Evolutionary conservation across 2,888 invertebrate species (phyloP).

Genomic region (Bellardia pandia): DNA sequence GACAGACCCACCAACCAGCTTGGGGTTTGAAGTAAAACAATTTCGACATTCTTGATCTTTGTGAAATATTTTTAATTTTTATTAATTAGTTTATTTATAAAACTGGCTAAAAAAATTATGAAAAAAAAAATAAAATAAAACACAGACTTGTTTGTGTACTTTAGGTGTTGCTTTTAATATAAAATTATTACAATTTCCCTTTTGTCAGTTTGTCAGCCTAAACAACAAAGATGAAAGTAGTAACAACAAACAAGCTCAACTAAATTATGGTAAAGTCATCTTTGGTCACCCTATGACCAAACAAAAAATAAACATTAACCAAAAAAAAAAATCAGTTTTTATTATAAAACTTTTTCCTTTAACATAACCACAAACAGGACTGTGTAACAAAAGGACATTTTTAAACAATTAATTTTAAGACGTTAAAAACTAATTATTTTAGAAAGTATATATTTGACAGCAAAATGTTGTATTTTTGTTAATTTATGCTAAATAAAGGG

Average conservation of each 20-base stretch:
- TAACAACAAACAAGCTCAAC: neutral
- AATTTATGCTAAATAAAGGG: slow-evolving; percentile 15
- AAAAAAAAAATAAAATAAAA: neutral
- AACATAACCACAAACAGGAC: slow-evolving; percentile 6
- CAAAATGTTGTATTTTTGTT: slow-evolving; percentile 14
- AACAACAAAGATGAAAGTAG: neutral
- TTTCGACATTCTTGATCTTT: slow-evolving; percentile 3
- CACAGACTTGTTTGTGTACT: neutral
- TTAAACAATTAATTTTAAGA: slow-evolving; percentile 39
- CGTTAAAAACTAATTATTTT: slow-evolving; percentile 6
- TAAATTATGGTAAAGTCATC: slow-evolving; percentile 15
- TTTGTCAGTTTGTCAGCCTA: slow-evolving; percentile 35
- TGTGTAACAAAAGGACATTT: neutral
- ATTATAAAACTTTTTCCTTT: slow-evolving; percentile 56
- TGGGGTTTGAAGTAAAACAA: neutral
- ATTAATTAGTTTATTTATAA: slow-evolving; percentile 51
- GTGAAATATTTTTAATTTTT: slow-evolving; percentile 43
- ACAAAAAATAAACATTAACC: neutral
- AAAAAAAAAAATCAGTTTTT: slow-evolving; percentile 34
- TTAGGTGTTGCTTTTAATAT: neutral
- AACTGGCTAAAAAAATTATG: neutral
- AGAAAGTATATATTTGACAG: neutral
- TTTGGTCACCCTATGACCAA: slow-evolving; percentile 3
- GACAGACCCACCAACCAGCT: neutral
- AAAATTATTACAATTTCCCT: neutral